These are phyloP conservation scores for Nestor notabilis DNA, from an alignment of 2,113 vertebrate species.

Conservation along the genomic window DNA sequence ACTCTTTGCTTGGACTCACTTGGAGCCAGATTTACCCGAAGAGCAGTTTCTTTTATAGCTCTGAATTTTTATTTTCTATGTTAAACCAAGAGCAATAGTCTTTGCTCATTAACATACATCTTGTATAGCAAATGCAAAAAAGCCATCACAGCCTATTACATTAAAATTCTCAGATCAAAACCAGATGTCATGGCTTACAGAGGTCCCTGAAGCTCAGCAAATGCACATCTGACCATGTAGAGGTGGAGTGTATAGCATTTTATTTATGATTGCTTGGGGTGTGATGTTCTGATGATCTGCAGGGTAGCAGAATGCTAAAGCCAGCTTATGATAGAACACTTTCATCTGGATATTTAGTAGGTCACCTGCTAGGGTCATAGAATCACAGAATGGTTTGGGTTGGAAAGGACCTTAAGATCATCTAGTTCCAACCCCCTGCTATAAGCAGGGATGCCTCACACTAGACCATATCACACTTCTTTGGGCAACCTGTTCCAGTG, in stretches of 20 bases:
- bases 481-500: neutral
- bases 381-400: neutral
- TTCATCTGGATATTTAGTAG: neutral
- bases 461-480: neutral
- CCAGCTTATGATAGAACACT: neutral
- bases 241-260: neutral
- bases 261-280: neutral
- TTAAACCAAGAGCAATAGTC: neutral
- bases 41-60: neutral
- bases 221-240: neutral
- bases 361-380: neutral
- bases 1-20: neutral
- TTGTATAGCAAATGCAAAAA: neutral
- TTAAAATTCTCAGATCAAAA: neutral
- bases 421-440: neutral
- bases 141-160: neutral
- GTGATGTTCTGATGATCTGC: neutral
- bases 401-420: neutral
- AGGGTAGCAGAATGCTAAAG: neutral
- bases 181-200: neutral
- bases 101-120: neutral
- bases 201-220: neutral
- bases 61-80: neutral
- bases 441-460: neutral
- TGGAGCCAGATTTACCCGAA: neutral